A percentile compares a stretch with the other conserved stretches of the same genome.
phyloP scores from a whole-genome alignment of 2,888 invertebrate species.

The Noctuana brunneofusca region DNA sequence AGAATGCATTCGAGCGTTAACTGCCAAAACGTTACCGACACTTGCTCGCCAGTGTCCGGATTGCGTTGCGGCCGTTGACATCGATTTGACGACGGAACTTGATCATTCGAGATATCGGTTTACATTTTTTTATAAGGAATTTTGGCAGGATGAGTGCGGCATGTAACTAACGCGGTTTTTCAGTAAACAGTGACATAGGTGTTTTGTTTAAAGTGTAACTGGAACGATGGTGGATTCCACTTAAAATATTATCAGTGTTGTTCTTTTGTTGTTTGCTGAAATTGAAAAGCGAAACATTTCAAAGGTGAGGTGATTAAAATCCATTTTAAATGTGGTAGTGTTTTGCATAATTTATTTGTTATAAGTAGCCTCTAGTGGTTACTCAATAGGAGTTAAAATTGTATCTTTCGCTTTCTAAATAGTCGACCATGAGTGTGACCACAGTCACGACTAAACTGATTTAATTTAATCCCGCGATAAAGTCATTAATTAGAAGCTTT shows the following conservation, averaged over 20 bases:
- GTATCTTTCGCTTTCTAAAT: conserved; percentile 77
- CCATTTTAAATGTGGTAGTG: conserved; percentile 37
- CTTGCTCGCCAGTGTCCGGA: conserved; percentile 67
- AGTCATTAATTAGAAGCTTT: conserved; percentile 51
- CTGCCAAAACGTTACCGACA: conserved; percentile 63
- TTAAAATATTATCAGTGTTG: conserved; percentile 66
- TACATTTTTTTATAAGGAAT: conserved; percentile 58
- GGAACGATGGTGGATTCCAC: conserved; percentile 78
- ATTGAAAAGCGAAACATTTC: conserved; percentile 52
- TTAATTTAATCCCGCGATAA: conserved; percentile 58
- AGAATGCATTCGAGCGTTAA: conserved; percentile 69
- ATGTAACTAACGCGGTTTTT: conserved; percentile 48
- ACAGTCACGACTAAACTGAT: conserved; percentile 63
- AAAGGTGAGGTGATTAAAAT: conserved; percentile 57
- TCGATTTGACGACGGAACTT: conserved; percentile 48
- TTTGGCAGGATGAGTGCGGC: conserved; percentile 71
- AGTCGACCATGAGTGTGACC: conserved; percentile 75
- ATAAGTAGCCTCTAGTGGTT: conserved; percentile 53
- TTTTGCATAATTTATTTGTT: conserved; percentile 51
- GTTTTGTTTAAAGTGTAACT: conserved; percentile 61
- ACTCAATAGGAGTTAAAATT: conserved; percentile 62
- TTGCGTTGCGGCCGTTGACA: conserved; percentile 76
- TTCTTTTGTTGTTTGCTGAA: conserved; percentile 54
- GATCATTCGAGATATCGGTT: conserved; percentile 12
- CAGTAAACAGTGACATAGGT: conserved; percentile 65